Percentiles rank a stretch among this genome's conserved stretches.
Evolutionary conservation across 2,797 vertebrate species (phyloP).

Genomic region (Helostoma temminkii): DNA sequence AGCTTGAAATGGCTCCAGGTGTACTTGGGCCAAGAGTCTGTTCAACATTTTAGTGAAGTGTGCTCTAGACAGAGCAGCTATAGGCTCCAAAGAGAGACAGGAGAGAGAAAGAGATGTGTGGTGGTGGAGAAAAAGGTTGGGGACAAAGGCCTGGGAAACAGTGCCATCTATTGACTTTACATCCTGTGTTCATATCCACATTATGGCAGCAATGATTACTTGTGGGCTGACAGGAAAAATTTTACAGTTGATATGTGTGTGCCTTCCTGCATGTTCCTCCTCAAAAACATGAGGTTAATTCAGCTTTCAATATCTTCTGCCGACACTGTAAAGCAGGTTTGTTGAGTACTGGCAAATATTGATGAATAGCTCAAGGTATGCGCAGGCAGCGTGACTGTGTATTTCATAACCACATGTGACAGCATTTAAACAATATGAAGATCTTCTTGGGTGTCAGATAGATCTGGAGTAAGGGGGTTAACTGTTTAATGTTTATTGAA

Average conservation of each 20-base stretch:
- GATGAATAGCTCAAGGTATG: neutral
- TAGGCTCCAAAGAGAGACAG: slow-evolving; percentile 31
- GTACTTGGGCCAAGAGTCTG: slow-evolving; percentile 50
- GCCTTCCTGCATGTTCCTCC: neutral
- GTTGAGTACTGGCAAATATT: neutral
- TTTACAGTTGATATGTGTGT: slow-evolving; percentile 1
- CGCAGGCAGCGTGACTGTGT: neutral
- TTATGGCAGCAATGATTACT: neutral
- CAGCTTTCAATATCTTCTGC: neutral
- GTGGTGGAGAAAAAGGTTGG: neutral
- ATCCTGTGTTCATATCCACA: neutral
- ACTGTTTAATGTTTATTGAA: too few relatives aligned
- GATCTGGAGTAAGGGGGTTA: too few relatives aligned
- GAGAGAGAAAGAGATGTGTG: slow-evolving; percentile 15
- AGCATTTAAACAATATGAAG: neutral
- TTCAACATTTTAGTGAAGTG: slow-evolving; percentile 61
- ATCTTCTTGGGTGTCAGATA: neutral
- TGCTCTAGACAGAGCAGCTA: slow-evolving; percentile 52
- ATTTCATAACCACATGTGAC: too few relatives aligned
- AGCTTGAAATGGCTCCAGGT: slow-evolving; percentile 45
- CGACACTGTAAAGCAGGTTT: neutral
- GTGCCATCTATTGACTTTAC: slow-evolving; percentile 78
- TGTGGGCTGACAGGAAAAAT: neutral
- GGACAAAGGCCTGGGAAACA: slow-evolving; percentile 72
- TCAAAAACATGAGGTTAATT: neutral